phyloP scores from a whole-genome alignment of 2,888 invertebrate species.

The Caenorhabditis sp. region DNA sequence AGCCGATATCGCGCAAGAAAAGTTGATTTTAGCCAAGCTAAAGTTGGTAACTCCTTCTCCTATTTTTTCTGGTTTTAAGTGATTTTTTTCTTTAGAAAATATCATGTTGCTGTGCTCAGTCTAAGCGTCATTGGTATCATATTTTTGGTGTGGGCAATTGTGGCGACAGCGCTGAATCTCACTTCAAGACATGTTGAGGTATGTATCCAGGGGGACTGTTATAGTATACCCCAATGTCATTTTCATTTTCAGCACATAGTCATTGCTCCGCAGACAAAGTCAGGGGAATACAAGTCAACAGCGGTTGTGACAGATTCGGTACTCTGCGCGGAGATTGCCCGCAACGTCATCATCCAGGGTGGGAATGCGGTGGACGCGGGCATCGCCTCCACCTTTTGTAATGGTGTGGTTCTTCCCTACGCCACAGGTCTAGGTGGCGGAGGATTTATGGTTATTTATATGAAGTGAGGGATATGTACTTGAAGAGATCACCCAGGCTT shows the following conservation, averaged over 20 bases:
- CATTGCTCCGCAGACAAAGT: constrained; percentile 14
- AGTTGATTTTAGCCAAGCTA: constrained; percentile 24
- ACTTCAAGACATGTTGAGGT: constrained; percentile 11
- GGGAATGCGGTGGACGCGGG: constrained; percentile 83
- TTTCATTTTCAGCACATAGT: constrained; percentile 7
- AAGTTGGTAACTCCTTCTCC: no score
- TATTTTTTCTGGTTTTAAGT: not conserved
- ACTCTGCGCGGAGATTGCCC: constrained; percentile 72
- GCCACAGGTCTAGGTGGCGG: constrained; percentile 89
- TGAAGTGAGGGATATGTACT: constrained; percentile 67
- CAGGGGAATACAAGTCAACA: constrained; percentile 35
- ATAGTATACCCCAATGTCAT: no score
- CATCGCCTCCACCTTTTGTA: constrained; percentile 85
- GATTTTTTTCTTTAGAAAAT: constrained; percentile 27
- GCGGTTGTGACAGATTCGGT: constrained; percentile 68
- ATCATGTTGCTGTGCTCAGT: constrained; percentile 22
- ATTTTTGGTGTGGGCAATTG: constrained; percentile 33
- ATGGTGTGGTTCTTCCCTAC: constrained; percentile 84
- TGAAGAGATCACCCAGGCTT: not conserved
- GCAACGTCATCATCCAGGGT: constrained; percentile 78
- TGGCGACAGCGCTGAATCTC: constrained; percentile 21
- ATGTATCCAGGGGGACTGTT: no score
- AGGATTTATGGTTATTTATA: constrained; percentile 84
- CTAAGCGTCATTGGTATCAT: constrained; percentile 21
- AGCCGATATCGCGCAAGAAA: constrained; percentile 36